Evolutionary conservation across 2,888 invertebrate genomes (phyloP), one percentile per base, ranked within the genome.

Genomic region (Neocrepidodera transversa): DNA sequence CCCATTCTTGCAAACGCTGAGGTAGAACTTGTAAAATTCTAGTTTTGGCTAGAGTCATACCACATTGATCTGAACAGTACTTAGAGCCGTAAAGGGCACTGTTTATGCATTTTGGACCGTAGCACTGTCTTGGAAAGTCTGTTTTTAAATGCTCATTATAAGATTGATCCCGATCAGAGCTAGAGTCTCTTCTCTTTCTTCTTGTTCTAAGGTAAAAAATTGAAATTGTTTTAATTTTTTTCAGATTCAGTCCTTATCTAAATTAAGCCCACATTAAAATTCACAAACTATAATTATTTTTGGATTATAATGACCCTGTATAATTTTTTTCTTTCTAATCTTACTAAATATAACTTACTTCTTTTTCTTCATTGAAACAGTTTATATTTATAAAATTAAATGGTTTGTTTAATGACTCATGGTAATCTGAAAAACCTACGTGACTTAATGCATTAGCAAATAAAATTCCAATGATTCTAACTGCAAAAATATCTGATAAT

Each of bases 21-120:
- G 77, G 75, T 43, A 79, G 73, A 67, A 89, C 92, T 81, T 92
- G 90, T 72, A 91, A 91, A 66, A 95, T 92, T 69, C 94, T 83
- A 40, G 87, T 89, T 0, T 91, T 90, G 0, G 97, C 97, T 18
- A 98, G 82, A 71, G 90, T 87, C 73, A 95, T 84, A 0, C 97
- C 97, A 77, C 97, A 98, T 65, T 90, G 88, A 65, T 95, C 89
- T 5, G 93, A 91, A 76, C 98, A 98, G 76, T 97, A 98, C 80
- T 97, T 97, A 60, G 95, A 95, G 0, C 85, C 82, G 63, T 78
- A 85, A 10, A 90, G 83, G 0, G 97, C 92, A 32, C 88, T 87
- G 58, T 88, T 86, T 0, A 85, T 84, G 78, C 99, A 99, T 52
- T 88, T 87, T 0, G 96, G 97, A 0, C 97, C 97, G 74, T 91